These are phyloP conservation scores for Oncorhynchus masou DNA, from an alignment of 2,113 vertebrate genomes.

Conservation along the genomic window DNA sequence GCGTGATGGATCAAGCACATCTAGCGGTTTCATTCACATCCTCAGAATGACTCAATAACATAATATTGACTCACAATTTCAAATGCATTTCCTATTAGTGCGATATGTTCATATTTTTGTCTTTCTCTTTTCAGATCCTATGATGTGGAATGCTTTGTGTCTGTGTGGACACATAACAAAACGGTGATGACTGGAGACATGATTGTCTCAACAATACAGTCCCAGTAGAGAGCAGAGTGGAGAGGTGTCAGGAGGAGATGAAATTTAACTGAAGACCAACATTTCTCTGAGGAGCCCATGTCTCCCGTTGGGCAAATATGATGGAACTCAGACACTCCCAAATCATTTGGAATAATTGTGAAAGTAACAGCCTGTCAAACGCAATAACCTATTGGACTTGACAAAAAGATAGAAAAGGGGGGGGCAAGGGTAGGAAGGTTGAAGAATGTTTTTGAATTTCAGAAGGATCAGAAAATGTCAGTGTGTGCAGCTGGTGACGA, in stretches of 20 bases:
- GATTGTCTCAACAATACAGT: background rate
- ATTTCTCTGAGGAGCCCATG: background rate
- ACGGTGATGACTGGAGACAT: background rate
- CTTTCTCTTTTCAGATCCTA: background rate
- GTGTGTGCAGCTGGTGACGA: constrained; percentile 78
- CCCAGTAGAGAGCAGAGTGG: background rate
- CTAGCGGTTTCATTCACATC: too few species aligned
- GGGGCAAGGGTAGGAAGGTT: background rate
- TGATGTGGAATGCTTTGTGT: background rate
- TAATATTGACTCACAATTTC: too few species aligned
- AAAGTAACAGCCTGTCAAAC: constrained; percentile 7
- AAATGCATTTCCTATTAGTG: too few species aligned
- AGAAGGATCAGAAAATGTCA: constrained; percentile 82
- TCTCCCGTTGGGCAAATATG: constrained; percentile 22
- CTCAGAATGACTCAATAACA: too few species aligned
- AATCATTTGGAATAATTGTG: background rate
- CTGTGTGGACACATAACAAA: background rate
- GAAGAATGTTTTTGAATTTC: constrained; percentile 77
- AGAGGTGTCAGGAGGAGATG: background rate
- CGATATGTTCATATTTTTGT: background rate
- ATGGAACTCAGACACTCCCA: constrained; percentile 18
- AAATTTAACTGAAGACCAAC: background rate
- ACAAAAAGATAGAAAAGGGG: constrained; percentile 1
- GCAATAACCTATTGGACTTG: constrained; percentile 38
- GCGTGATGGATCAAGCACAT: too few species aligned